A percentile compares a stretch with the other conserved stretches of the same genome.
Conservation (phyloP, 2,888 invertebrate species). For the Leucophenga montana region DNA sequence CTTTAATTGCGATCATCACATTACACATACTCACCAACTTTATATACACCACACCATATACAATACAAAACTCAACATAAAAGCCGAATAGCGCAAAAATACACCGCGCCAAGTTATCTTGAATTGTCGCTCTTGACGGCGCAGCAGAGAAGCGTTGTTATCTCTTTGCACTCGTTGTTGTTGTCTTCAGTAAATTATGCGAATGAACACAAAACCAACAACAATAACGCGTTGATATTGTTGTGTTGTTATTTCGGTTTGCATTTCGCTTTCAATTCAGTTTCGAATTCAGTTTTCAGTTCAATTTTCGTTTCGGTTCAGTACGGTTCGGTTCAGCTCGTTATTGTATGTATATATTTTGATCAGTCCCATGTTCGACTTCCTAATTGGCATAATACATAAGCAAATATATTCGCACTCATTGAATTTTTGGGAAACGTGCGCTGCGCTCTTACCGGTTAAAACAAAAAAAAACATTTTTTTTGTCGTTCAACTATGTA, state of each 20-base stretch:
- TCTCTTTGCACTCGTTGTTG: slow-evolving; percentile 10
- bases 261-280: slow-evolving; percentile 11
- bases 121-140: background rate
- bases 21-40: background rate
- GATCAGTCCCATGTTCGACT: background rate
- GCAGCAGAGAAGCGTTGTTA: background rate
- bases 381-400: too few species aligned
- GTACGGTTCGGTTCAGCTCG: background rate
- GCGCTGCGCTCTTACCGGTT: slow-evolving; percentile 11
- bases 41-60: background rate
- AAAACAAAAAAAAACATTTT: background rate
- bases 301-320: slow-evolving; percentile 6
- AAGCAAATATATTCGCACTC: too few species aligned
- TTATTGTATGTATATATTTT: background rate
- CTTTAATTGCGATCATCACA: too few species aligned
- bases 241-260: background rate
- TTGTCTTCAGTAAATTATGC: background rate
- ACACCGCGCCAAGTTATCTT: slow-evolving; percentile 1
- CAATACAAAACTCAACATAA: background rate
- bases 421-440: slow-evolving; percentile 1
- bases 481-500: too few species aligned
- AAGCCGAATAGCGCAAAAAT: background rate
- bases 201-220: background rate
- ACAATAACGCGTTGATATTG: background rate
- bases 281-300: slow-evolving; percentile 5